phyloP scores from a whole-genome alignment of 2,888 invertebrate genomes.

The Linyphia triangularis region DNA sequence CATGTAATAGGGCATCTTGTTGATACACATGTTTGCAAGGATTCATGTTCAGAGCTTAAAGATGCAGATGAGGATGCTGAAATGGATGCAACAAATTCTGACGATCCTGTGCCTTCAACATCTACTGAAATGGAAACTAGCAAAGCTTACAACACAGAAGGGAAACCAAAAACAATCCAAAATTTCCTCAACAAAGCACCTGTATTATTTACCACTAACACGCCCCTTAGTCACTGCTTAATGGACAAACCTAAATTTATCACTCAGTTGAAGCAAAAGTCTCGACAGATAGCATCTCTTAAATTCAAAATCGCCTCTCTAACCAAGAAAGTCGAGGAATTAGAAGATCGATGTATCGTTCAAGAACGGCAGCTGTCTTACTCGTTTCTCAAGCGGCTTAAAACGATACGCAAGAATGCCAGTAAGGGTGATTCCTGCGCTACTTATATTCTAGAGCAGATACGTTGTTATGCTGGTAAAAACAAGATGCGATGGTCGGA shows the following conservation, averaged over 20 bases:
- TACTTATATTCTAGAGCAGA: conserved; percentile 66
- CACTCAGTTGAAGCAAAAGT: conserved; percentile 41
- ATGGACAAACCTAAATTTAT: conserved; percentile 49
- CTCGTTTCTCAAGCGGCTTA: conserved; percentile 50
- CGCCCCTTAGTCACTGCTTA: conserved; percentile 43
- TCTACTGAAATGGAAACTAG: background rate
- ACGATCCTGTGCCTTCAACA: background rate
- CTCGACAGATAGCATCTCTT: conserved; percentile 38
- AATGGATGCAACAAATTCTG: background rate
- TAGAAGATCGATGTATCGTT: conserved; percentile 62
- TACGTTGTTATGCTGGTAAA: conserved; percentile 46
- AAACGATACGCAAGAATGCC: conserved; percentile 57
- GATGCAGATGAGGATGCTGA: background rate
- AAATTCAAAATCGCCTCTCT: conserved; percentile 40
- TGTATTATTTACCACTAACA: conserved; percentile 55
- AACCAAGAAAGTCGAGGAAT: conserved; percentile 61
- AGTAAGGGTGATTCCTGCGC: conserved; percentile 61
- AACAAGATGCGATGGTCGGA: conserved; percentile 66
- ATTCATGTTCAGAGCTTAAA: conserved; percentile 35
- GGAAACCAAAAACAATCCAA: background rate
- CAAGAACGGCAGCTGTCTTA: conserved; percentile 63
- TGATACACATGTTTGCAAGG: conserved; percentile 65
- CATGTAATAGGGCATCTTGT: conserved; percentile 67
- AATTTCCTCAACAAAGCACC: conserved; percentile 37
- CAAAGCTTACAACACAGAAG: background rate